These are phyloP conservation scores for Adoxophyes honmai DNA, from an alignment of 1,140 invertebrate species.

Conservation along the genomic window DNA sequence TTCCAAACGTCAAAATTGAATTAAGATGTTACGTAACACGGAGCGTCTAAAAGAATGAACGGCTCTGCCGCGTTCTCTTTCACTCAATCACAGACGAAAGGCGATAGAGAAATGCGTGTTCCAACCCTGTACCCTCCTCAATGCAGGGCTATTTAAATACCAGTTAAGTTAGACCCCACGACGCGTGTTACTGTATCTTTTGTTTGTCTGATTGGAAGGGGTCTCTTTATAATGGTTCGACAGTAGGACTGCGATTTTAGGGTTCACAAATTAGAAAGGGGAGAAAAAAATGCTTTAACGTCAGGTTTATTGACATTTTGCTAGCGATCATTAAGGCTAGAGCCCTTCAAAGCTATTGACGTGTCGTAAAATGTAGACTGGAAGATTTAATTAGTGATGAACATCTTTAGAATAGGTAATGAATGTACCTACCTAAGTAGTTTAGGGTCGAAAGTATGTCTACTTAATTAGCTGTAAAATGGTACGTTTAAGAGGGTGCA, in stretches of 20 bases:
- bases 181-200: conserved; percentile 19
- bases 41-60: conserved; percentile 27
- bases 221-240: conserved; percentile 17
- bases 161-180: conserved; percentile 34
- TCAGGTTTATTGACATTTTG: conserved; percentile 71
- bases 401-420: too few relatives aligned
- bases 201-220: conserved; percentile 14
- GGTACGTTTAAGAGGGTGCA: too few relatives aligned
- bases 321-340: conserved; percentile 65
- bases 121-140: conserved; percentile 53
- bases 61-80: conserved; percentile 40
- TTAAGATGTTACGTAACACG: conserved; percentile 28
- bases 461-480: too few relatives aligned
- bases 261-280: conserved; percentile 69
- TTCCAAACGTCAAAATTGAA: background rate
- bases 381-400: conserved; percentile 12
- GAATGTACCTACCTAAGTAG: too few relatives aligned
- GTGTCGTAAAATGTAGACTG: conserved; percentile 53
- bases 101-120: conserved; percentile 44
- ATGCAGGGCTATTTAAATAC: conserved; percentile 37
- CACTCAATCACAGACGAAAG: conserved; percentile 34
- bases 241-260: conserved; percentile 55
- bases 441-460: too few relatives aligned
- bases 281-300: conserved; percentile 57
- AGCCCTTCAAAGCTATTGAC: conserved; percentile 48